Conservation (phyloP, 2,113 vertebrate genomes). For the Mormyrus lacerda region DNA sequence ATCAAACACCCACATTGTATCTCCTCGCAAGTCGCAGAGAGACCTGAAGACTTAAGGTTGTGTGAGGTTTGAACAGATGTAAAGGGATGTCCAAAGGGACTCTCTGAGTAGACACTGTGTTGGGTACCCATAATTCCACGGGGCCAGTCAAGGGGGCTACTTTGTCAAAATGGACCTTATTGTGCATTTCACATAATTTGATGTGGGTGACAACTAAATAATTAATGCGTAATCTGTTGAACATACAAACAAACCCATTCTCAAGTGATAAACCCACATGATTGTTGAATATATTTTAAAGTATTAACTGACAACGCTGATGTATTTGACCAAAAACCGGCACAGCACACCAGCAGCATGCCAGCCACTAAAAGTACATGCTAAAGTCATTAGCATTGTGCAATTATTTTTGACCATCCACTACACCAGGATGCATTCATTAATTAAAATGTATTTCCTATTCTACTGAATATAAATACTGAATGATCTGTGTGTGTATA, state of each 20-base stretch:
- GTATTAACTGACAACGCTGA: not conserved
- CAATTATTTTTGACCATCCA: not conserved
- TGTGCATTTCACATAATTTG: not conserved
- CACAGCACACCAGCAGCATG: not conserved
- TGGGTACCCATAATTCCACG: constrained; percentile 39
- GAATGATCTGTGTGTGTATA: not conserved
- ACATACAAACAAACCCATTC: not conserved
- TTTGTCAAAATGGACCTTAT: not conserved
- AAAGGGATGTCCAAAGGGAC: not conserved
- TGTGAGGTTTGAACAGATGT: not conserved
- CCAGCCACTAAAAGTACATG: not conserved
- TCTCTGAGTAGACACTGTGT: constrained; percentile 38
- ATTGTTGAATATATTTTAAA: not conserved
- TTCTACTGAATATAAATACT: not conserved
- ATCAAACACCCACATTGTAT: constrained; percentile 13
- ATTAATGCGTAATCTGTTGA: not conserved
- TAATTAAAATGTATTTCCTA: not conserved
- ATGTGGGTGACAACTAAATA: not conserved
- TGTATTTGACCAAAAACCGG: not conserved
- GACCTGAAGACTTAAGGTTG: not conserved
- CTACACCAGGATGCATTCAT: not conserved
- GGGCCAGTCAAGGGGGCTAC: constrained; percentile 23
- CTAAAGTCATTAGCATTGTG: not conserved
- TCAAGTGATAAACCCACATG: not conserved
- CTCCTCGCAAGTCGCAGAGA: not conserved